Evolutionary conservation across 2,888 invertebrate genomes (phyloP).

Genomic region (Hirtodrosophila histrioides): DNA sequence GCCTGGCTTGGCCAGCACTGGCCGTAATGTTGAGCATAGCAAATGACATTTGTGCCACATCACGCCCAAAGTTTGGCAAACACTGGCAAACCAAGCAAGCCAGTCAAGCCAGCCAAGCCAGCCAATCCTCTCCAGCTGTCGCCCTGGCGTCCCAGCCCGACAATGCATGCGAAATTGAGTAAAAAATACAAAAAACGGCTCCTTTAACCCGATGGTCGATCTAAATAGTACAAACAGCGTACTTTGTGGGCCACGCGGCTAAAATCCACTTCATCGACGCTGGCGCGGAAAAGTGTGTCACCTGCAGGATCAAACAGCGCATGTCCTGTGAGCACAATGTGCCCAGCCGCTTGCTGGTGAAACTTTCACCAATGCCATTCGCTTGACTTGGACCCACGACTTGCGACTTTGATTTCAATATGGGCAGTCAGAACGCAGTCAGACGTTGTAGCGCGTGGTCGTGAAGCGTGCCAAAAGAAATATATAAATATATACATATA

Average conservation of each 20-base stretch:
- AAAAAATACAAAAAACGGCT: constrained; percentile 34
- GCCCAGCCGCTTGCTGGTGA: constrained; percentile 51
- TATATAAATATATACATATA: background rate
- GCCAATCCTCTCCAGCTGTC: constrained; percentile 42
- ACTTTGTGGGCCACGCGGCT: constrained; percentile 36
- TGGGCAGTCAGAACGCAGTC: constrained; percentile 75
- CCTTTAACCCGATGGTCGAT: constrained; percentile 67
- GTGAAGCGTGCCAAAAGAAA: constrained; percentile 55
- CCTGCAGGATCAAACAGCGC: constrained; percentile 63
- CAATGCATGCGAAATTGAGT: constrained; percentile 73
- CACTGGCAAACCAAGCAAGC: constrained; percentile 34
- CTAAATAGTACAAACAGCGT: constrained; percentile 61
- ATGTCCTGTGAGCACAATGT: constrained; percentile 60
- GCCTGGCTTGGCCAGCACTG: constrained; percentile 14
- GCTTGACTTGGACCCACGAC: constrained; percentile 13
- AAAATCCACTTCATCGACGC: constrained; percentile 63
- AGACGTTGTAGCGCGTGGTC: constrained; percentile 81
- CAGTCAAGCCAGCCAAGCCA: constrained; percentile 6
- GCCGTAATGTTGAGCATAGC: constrained; percentile 49
- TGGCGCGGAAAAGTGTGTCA: constrained; percentile 78
- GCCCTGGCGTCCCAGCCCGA: constrained; percentile 21
- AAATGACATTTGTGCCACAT: constrained; percentile 74
- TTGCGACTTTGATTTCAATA: constrained; percentile 21
- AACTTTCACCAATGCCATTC: constrained; percentile 37
- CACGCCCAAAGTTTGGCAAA: constrained; percentile 61